Conservation (phyloP, 2,113 vertebrate genomes). For the Chaenogobius annularis region DNA sequence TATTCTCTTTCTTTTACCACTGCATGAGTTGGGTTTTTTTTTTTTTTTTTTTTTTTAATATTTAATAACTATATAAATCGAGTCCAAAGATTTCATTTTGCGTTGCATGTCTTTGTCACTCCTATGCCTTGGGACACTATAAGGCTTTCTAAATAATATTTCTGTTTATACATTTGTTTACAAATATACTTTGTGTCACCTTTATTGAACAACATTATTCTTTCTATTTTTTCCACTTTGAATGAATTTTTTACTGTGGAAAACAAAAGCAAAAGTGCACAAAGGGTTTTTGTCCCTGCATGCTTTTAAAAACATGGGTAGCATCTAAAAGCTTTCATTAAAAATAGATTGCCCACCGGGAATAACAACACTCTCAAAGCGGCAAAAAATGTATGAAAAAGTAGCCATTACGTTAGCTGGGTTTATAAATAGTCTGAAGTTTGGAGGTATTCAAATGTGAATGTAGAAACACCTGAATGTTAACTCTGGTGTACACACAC, state of each 20-base stretch:
- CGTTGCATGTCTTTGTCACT: neutral
- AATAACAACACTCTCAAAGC: conserved; percentile 45
- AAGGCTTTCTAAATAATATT: neutral
- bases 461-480: conserved; percentile 26
- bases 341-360: conserved; percentile 60
- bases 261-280: conserved; percentile 57
- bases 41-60: too few relatives aligned
- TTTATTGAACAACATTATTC: conserved; percentile 19
- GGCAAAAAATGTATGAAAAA: conserved; percentile 43
- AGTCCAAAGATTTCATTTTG: too few relatives aligned
- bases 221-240: conserved; percentile 36
- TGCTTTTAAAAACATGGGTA: conserved; percentile 63
- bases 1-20: too few relatives aligned
- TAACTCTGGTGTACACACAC: conserved; percentile 6
- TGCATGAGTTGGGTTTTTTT: too few relatives aligned
- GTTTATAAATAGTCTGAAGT: conserved; percentile 46
- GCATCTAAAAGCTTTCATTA: conserved; percentile 57
- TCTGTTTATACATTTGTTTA: neutral
- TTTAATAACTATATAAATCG: too few relatives aligned
- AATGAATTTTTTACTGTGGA: conserved; percentile 40
- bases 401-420: conserved; percentile 16
- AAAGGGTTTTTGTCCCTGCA: conserved; percentile 45
- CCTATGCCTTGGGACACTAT: neutral
- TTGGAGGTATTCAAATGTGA: conserved; percentile 11
- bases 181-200: neutral